Evolutionary conservation across 2,888 invertebrate genomes (phyloP).

Genomic region (Camponotus fellah): DNA sequence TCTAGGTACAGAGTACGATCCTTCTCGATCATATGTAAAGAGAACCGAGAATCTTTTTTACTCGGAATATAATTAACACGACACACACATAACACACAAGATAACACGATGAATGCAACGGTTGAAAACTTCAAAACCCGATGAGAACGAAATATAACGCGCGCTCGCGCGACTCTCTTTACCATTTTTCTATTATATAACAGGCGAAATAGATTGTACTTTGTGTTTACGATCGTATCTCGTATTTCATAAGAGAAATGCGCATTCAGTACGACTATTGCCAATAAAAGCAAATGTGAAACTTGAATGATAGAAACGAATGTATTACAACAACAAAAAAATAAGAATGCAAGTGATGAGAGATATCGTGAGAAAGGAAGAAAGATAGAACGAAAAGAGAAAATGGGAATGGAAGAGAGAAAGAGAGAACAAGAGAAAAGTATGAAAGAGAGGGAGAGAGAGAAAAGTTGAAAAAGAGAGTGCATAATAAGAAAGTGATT

Average conservation of each 20-base stretch:
- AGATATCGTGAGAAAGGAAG: conserved; percentile 38
- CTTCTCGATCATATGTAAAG: conserved; percentile 58
- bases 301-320: conserved; percentile 61
- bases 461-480: conserved; percentile 59
- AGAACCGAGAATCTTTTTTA: conserved; percentile 56
- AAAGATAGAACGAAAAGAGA: conserved; percentile 23
- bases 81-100: conserved; percentile 18
- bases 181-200: conserved; percentile 77
- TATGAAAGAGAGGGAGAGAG: conserved; percentile 50
- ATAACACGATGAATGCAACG: conserved; percentile 41
- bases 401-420: conserved; percentile 24
- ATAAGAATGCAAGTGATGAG: conserved; percentile 16
- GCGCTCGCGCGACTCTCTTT: conserved; percentile 68
- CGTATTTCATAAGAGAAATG: conserved; percentile 64
- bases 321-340: conserved; percentile 9
- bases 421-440: conserved; percentile 24
- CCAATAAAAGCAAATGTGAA: conserved; percentile 53
- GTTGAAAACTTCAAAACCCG: conserved; percentile 45
- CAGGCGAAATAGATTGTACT: conserved; percentile 65
- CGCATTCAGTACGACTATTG: conserved; percentile 56
- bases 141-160: conserved; percentile 71
- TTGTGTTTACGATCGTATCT: conserved; percentile 67
- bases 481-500: conserved; percentile 68
- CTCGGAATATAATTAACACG: conserved; percentile 56
- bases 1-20: conserved; percentile 63